Conservation (phyloP, 2,113 vertebrate species). For the Lucifuga dentata region DNA sequence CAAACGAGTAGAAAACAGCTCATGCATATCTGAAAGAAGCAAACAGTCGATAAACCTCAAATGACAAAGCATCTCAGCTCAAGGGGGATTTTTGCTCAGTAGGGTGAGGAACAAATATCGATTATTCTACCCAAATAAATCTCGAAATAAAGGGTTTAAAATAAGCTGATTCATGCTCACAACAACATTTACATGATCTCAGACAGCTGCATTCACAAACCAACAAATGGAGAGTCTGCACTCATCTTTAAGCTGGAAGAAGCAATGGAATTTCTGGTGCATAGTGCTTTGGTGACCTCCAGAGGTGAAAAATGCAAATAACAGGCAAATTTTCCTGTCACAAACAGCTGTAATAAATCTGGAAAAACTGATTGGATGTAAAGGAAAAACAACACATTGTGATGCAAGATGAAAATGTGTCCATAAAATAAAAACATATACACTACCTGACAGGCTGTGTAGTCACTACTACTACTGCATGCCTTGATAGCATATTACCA, state of each 20-base stretch:
- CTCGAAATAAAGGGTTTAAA: slow-evolving; percentile 25
- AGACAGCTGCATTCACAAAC: slow-evolving; percentile 11
- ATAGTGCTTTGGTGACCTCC: slow-evolving; percentile 77
- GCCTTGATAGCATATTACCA: slow-evolving; percentile 1
- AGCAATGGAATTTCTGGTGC: slow-evolving; percentile 14
- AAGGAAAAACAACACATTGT: background rate
- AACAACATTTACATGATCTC: background rate
- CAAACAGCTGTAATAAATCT: background rate
- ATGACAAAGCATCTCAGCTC: slow-evolving; percentile 28
- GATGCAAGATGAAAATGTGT: background rate
- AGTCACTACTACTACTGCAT: background rate
- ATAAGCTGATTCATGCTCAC: background rate
- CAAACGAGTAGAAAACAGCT: slow-evolving; percentile 2
- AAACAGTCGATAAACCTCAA: slow-evolving; percentile 9
- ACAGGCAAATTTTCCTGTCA: background rate
- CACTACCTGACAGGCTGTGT: too few species aligned
- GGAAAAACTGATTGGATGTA: background rate
- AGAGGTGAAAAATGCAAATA: slow-evolving; percentile 66
- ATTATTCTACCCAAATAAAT: background rate
- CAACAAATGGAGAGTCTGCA: slow-evolving; percentile 16
- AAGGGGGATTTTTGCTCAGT: slow-evolving; percentile 1
- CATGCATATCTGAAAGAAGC: slow-evolving; percentile 6
- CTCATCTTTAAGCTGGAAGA: slow-evolving; percentile 4
- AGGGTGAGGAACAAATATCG: slow-evolving; percentile 6
- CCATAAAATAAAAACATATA: too few species aligned